These are phyloP conservation scores for Meandrusa payeni DNA, from an alignment of 2,888 invertebrate species.

Conservation along the genomic window DNA sequence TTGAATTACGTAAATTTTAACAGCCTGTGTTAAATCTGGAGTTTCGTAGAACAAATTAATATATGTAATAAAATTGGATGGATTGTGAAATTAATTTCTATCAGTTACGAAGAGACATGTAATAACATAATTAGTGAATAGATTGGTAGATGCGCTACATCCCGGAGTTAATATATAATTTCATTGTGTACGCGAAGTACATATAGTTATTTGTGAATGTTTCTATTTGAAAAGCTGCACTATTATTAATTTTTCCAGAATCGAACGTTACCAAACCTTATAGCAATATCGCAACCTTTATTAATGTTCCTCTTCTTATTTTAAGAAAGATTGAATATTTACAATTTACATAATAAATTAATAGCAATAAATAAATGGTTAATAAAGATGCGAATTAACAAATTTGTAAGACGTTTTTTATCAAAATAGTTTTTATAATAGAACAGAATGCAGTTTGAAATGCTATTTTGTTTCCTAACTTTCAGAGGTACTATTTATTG, in stretches of 20 bases:
- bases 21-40: constrained; percentile 36
- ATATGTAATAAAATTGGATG: constrained; percentile 43
- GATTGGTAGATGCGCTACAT: constrained; percentile 79
- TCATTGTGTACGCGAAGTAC: constrained; percentile 26
- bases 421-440: constrained; percentile 79
- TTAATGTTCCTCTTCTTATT: constrained; percentile 81
- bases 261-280: constrained; percentile 74
- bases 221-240: constrained; percentile 66
- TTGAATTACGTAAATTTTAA: constrained; percentile 39
- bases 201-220: constrained; percentile 51
- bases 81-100: constrained; percentile 41
- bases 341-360: constrained; percentile 73
- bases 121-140: constrained; percentile 67
- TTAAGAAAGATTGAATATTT: constrained; percentile 81
- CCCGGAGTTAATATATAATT: constrained; percentile 57
- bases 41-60: constrained; percentile 41
- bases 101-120: constrained; percentile 39
- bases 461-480: constrained; percentile 81
- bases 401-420: constrained; percentile 79
- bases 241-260: constrained; percentile 65
- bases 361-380: constrained; percentile 77
- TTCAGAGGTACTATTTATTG: constrained; percentile 83
- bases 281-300: constrained; percentile 77
- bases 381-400: constrained; percentile 71
- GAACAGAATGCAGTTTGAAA: constrained; percentile 72